These are phyloP conservation scores for Scaptomyza hsui DNA, from an alignment of 1,140 invertebrate genomes.

Conservation along the genomic window DNA sequence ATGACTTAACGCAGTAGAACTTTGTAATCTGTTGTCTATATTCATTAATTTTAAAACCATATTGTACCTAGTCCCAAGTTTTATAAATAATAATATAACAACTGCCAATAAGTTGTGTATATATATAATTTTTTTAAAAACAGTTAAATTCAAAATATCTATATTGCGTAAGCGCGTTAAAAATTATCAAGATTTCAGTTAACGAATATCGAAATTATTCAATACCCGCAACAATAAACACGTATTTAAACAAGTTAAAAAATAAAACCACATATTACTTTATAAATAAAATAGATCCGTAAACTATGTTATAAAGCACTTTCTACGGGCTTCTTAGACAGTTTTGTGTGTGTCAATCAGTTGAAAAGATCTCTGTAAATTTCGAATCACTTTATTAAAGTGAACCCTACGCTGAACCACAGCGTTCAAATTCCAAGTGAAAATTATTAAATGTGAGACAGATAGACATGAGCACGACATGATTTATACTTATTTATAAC, in stretches of 20 bases:
- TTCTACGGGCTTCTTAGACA: slow-evolving; percentile 40
- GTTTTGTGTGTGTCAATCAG: slow-evolving; percentile 36
- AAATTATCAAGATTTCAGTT: too few relatives aligned
- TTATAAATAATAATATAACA: too few relatives aligned
- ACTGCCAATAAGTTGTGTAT: neutral
- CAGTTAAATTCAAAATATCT: too few relatives aligned
- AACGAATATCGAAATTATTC: slow-evolving; percentile 4
- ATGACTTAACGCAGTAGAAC: too few relatives aligned
- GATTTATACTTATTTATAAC: slow-evolving; percentile 70
- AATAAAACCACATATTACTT: slow-evolving; percentile 14
- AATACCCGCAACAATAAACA: slow-evolving; percentile 22
- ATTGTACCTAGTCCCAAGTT: too few relatives aligned
- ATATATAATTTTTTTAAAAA: too few relatives aligned
- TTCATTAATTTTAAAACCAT: too few relatives aligned
- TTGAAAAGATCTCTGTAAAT: slow-evolving; percentile 46
- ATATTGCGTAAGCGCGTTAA: neutral
- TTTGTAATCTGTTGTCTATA: too few relatives aligned
- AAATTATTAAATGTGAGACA: slow-evolving; percentile 67
- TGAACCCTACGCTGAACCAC: slow-evolving; percentile 62
- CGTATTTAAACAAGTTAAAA: neutral
- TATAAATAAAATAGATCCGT: slow-evolving; percentile 18
- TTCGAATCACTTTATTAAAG: slow-evolving; percentile 52
- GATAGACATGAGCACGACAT: slow-evolving; percentile 46
- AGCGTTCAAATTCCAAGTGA: slow-evolving; percentile 74
- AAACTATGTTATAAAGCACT: slow-evolving; percentile 36